A percentile compares a stretch with the other conserved stretches of the same genome.
These are phyloP conservation scores for Pangasius sanitwongsei DNA, from an alignment of 2,797 vertebrate species.

Conservation along the genomic window DNA sequence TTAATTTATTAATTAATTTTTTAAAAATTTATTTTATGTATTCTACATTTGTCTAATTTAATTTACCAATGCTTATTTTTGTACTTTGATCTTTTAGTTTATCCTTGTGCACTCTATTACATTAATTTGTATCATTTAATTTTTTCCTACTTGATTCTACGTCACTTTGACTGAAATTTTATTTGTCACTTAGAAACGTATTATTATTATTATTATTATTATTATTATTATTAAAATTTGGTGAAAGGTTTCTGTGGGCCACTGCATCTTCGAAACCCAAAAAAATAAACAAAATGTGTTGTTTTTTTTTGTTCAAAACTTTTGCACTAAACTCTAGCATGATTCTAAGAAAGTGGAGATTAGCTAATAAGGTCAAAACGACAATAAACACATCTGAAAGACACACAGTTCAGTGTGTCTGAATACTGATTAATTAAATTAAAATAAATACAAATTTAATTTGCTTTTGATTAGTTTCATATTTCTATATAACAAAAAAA, in stretches of 20 bases:
- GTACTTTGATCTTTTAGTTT: not conserved
- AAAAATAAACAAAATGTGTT: not conserved
- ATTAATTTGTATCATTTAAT: not conserved
- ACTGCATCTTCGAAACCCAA: not conserved
- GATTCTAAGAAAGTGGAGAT: not conserved
- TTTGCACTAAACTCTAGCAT: not conserved
- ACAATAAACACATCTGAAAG: not conserved
- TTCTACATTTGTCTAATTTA: not conserved
- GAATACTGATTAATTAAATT: too few relatives aligned
- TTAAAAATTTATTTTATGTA: not conserved
- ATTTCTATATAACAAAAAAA: not conserved
- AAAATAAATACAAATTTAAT: not conserved
- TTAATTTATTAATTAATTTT: not conserved
- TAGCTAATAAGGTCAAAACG: not conserved
- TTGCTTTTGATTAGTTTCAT: not conserved
- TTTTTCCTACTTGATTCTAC: not conserved
- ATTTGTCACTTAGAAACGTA: not conserved
- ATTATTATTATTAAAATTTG: not conserved
- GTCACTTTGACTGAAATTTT: not conserved
- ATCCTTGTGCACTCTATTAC: not conserved
- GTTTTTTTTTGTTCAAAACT: not conserved
- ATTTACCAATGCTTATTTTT: not conserved
- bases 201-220: not conserved
- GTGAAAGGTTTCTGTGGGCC: too few relatives aligned
- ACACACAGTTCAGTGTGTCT: not conserved